Conservation (phyloP, 2,888 invertebrate species). For the Hedychridium roseum region DNA sequence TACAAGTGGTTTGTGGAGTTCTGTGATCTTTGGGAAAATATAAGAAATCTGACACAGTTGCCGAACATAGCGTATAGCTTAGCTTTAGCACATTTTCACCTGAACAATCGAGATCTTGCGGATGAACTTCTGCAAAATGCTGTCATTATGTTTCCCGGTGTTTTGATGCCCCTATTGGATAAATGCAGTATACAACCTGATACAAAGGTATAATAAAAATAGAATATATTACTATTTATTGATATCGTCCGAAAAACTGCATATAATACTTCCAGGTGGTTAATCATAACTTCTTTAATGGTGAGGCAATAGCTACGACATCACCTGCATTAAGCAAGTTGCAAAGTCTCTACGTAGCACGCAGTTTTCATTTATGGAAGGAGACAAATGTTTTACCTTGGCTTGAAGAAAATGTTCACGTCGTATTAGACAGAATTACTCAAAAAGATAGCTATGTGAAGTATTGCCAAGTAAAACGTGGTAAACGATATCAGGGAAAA, state of each 20-base stretch:
- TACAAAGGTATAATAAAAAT: constrained; percentile 66
- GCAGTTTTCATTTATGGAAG: constrained; percentile 82
- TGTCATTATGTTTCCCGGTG: constrained; percentile 82
- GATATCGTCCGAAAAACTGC: neutral
- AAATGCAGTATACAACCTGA: constrained; percentile 81
- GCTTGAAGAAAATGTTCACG: constrained; percentile 77
- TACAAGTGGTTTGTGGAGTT: constrained; percentile 75
- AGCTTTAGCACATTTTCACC: constrained; percentile 76
- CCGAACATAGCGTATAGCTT: constrained; percentile 89
- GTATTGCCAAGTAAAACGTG: constrained; percentile 71
- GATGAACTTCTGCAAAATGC: constrained; percentile 77
- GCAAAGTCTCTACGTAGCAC: constrained; percentile 76
- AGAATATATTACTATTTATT: constrained; percentile 6
- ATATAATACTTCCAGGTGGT: constrained; percentile 41
- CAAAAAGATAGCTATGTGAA: constrained; percentile 69
- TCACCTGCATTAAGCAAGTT: constrained; percentile 74
- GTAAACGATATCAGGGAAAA: constrained; percentile 70
- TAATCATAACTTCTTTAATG: constrained; percentile 59
- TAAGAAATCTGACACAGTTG: constrained; percentile 77
- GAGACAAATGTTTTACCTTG: constrained; percentile 77
- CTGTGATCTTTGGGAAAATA: constrained; percentile 69
- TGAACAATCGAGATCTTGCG: constrained; percentile 65
- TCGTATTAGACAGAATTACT: constrained; percentile 72
- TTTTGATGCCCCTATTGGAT: constrained; percentile 76
- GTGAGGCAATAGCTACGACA: constrained; percentile 63